Evolutionary conservation across 2,113 vertebrate species (phyloP), one percentile per base, ranked within the genome.

Genomic region (Lepisosteus oculatus): DNA sequence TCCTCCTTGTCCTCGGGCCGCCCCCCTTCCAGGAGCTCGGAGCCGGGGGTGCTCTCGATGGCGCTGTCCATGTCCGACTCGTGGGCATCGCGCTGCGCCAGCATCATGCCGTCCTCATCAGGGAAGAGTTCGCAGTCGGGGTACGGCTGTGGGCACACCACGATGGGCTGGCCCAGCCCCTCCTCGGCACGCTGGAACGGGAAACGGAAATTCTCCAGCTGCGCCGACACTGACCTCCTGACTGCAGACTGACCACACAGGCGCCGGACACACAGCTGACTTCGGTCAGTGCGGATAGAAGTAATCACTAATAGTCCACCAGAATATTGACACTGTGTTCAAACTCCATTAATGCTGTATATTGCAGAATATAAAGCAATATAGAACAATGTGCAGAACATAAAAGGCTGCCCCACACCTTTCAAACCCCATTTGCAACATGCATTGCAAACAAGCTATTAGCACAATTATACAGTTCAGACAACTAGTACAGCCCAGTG

Each of bases 51-150:
- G 0, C 93, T 94, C 80, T 94, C 95, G 66, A 95, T 91, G n/a
- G 94, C 93, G 0, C 95, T 97, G 90, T 97, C 96, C 90, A 90
- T 89, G 86, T 97, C 95, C 0, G 88, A 94, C 75, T 99, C 96
- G 73, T 87, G 90, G 56, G 83, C 78, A 76, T 95, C 93, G 0
- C 85, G 86, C n/a, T 88, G 88, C 0, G 90, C 84, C 45, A 95
- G 84, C 0, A 87, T 92, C 88, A 94, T 92, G 0, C 71, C 73
- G 44, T 94, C 94, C 70, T 91, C 94, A 59, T 90, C 91, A 0
- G 90, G 77, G 62, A 94, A 94, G 76, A 93, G 84, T 80, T 87
- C 83, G 0, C 82, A 77, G 77, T 93, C 92, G n/a, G 89, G 83
- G 85, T 70, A 84, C 67, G 86, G 65, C 56, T 85, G 84, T 3